Base-by-base conservation (phyloP, 1,140 invertebrate genomes). In the Drosophila bocki region DNA sequence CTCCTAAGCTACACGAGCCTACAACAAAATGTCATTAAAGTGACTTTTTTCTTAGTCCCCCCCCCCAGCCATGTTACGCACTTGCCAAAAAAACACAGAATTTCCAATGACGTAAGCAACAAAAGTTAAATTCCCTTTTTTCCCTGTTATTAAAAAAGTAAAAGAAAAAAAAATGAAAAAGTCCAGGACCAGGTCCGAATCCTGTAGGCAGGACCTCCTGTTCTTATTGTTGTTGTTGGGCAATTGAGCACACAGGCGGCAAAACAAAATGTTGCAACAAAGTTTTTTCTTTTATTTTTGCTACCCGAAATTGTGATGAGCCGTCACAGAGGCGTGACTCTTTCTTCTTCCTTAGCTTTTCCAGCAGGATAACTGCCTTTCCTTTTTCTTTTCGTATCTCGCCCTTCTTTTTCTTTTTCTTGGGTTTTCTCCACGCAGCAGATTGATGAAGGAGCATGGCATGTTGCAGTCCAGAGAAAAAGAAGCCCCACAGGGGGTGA, bases 191-290 rank as follows among this genome's bases (percentile, higher is more conserved):
- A 19, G 41, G 48, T 42, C 37, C 47, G 15, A 26, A 5, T 61
- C 19, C 15, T 19, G 15, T 48, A 19, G 17, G 47, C 47, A 50
- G 47, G 47, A 50, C 47, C 15, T 2, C 50, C 44, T 2, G 4
- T 2, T 45, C 6, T 7, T 51, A 42, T 54, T 71, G 44, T 47
- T 77, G 48, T 47, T 64, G 19, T 53, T 69, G 44, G 76, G 71
- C 84, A 86, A 82, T 86, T 77, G 83, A 80, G 59, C 80, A 70
- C 61, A 77, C 77, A 86, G 83, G 75, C 82, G 75, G 78, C 64
- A 70, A 35, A 56, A 67, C 69, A 39, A 65, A 75, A 67, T 82
- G 82, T 62, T 85, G 83, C 82, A 85, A 68, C 75, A 77, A 59
- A 67, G 45, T 57, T 47, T 57, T 29, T 6, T 26, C 5, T 26